Percentiles rank a stretch among this genome's conserved stretches.
Evolutionary conservation across 2,113 vertebrate species (phyloP).

Genomic region (Rhegmatorhina hoffmannsi): DNA sequence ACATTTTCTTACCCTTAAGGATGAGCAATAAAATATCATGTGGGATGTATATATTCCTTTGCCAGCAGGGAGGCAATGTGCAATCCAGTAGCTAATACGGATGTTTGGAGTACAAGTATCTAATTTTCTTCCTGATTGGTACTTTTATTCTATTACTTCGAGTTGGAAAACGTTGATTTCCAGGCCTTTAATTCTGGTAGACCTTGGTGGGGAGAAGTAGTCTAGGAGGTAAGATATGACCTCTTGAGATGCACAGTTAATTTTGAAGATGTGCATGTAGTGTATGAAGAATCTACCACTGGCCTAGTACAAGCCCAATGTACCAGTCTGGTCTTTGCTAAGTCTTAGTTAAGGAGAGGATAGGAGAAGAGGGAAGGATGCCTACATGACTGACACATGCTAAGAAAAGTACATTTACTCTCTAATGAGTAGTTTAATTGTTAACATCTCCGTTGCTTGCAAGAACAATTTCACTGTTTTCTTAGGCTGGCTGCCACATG

Average conservation of each 20-base stretch:
- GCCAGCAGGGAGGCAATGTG: neutral
- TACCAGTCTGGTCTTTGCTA: rapidly evolving
- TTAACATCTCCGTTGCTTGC: neutral
- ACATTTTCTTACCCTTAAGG: neutral
- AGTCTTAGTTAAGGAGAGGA: neutral
- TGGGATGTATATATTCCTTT: neutral
- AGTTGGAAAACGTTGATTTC: neutral
- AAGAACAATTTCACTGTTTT: neutral
- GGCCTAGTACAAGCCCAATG: neutral
- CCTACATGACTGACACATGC: neutral
- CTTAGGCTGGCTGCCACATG: neutral
- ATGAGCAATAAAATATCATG: neutral
- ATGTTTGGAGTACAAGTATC: neutral
- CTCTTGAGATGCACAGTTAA: neutral
- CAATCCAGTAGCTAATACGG: neutral
- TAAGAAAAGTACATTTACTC: neutral
- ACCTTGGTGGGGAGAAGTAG: neutral
- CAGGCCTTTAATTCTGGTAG: neutral
- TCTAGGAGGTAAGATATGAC: neutral
- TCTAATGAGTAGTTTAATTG: neutral
- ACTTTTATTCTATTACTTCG: neutral
- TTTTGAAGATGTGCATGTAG: neutral
- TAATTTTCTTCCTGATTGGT: neutral
- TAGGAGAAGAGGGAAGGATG: neutral
- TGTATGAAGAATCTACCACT: neutral